These are phyloP conservation scores for Leucophenga maculata DNA, from an alignment of 2,888 invertebrate species.

Conservation along the genomic window DNA sequence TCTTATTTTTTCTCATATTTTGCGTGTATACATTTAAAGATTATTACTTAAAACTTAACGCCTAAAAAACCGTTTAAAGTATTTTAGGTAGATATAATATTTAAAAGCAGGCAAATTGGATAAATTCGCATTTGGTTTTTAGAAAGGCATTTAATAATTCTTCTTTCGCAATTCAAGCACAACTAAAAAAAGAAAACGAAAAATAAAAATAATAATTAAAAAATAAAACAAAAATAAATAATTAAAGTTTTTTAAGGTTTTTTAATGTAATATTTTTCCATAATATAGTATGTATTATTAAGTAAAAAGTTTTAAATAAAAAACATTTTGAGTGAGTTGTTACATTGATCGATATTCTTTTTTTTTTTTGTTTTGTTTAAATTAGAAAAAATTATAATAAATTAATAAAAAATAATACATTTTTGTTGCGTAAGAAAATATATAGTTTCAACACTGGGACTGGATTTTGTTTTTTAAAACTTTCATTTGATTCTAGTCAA, in stretches of 20 bases:
- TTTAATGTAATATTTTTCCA: conserved; percentile 47
- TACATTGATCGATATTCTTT: neutral
- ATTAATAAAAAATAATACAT: conserved; percentile 27
- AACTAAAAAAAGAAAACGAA: conserved; percentile 4
- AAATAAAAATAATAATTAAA: conserved; percentile 11
- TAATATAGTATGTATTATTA: conserved; percentile 16
- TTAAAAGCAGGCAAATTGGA: conserved; percentile 26
- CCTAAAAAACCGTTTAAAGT: conserved; percentile 37
- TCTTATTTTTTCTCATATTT: too few species aligned
- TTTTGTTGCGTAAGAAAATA: conserved; percentile 27
- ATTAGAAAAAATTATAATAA: conserved; percentile 23
- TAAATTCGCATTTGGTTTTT: conserved; percentile 21
- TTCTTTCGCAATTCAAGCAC: neutral
- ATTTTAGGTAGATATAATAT: conserved; percentile 17
- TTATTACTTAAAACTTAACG: conserved; percentile 47
- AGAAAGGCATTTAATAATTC: conserved; percentile 23
- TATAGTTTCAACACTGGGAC: conserved; percentile 8
- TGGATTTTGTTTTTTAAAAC: too few species aligned
- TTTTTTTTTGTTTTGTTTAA: conserved; percentile 13
- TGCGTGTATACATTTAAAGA: conserved; percentile 6
- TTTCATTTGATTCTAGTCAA: too few species aligned
- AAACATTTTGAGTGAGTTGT: conserved; percentile 30
- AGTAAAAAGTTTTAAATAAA: conserved; percentile 35
- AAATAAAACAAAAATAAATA: conserved; percentile 43
- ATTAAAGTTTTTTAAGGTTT: conserved; percentile 44